Percentiles rank a stretch among this genome's conserved stretches.
Evolutionary conservation across 2,888 invertebrate genomes (phyloP).

Genomic region (Latheticus oryzae): DNA sequence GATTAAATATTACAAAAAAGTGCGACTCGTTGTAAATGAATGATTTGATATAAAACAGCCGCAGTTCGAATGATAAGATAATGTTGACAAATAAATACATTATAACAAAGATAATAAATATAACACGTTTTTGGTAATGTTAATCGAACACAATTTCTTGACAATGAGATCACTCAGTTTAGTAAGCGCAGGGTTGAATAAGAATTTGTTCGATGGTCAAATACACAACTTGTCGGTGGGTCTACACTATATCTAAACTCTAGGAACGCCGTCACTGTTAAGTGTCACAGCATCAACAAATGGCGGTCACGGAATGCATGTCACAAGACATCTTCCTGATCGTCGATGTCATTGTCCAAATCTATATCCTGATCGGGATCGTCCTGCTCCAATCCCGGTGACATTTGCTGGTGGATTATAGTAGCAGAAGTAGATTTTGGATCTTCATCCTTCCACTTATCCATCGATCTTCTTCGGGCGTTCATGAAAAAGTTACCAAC

Average conservation of each 20-base stretch:
- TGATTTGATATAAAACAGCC: too few relatives aligned
- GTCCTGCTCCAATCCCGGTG: conserved; percentile 64
- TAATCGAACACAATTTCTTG: conserved; percentile 28
- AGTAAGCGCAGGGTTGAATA: conserved; percentile 27
- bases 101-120: conserved; percentile 23
- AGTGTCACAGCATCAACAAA: conserved; percentile 66
- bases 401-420: conserved; percentile 64
- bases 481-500: conserved; percentile 99
- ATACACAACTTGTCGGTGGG: conserved; percentile 49
- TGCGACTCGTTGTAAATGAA: background rate
- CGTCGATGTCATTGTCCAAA: conserved; percentile 69
- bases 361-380: conserved; percentile 65
- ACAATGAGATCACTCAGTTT: conserved; percentile 33
- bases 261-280: conserved; percentile 57
- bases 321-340: conserved; percentile 71
- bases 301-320: conserved; percentile 66
- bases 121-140: conserved; percentile 31
- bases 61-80: background rate
- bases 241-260: conserved; percentile 57
- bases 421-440: conserved; percentile 69
- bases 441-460: conserved; percentile 98
- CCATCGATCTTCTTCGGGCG: conserved; percentile 96
- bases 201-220: conserved; percentile 39
- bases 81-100: conserved; percentile 26
- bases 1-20: conserved; percentile 23